Evolutionary conservation across 2,113 vertebrate genomes (phyloP).

Genomic region (Oceanites oceanicus): DNA sequence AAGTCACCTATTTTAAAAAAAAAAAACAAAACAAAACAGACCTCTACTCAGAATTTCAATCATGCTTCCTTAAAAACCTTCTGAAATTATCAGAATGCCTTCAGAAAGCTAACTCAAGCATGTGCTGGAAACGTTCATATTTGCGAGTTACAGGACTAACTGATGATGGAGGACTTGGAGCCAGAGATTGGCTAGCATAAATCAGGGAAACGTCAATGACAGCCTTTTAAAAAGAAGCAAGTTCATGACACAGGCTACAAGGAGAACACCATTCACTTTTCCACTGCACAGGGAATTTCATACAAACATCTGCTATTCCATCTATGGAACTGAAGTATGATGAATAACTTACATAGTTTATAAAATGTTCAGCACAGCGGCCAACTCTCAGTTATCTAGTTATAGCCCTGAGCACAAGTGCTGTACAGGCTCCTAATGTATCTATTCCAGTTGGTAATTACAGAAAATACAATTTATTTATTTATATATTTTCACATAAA

Average conservation of each 20-base stretch:
- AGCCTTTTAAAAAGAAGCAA: neutral
- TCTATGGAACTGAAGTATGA: neutral
- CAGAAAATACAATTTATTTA: neutral
- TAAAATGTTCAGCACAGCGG: neutral
- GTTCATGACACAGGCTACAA: neutral
- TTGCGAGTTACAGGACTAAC: neutral
- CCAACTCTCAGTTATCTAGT: neutral
- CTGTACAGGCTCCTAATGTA: neutral
- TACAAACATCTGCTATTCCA: neutral
- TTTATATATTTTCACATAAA: neutral
- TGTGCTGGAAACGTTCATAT: neutral
- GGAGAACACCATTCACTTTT: neutral
- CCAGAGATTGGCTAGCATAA: neutral
- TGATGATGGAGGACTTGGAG: neutral
- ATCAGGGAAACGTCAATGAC: neutral
- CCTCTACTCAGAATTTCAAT: neutral
- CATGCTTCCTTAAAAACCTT: neutral
- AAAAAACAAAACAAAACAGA: neutral
- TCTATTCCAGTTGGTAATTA: neutral
- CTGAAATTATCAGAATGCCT: neutral
- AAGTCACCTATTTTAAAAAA: slow-evolving; percentile 78
- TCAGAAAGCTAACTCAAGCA: neutral
- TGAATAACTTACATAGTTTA: neutral
- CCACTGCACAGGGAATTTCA: neutral
- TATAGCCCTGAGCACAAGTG: neutral